Base-by-base conservation (phyloP, 1,140 invertebrate species). In the Sipha flava region DNA sequence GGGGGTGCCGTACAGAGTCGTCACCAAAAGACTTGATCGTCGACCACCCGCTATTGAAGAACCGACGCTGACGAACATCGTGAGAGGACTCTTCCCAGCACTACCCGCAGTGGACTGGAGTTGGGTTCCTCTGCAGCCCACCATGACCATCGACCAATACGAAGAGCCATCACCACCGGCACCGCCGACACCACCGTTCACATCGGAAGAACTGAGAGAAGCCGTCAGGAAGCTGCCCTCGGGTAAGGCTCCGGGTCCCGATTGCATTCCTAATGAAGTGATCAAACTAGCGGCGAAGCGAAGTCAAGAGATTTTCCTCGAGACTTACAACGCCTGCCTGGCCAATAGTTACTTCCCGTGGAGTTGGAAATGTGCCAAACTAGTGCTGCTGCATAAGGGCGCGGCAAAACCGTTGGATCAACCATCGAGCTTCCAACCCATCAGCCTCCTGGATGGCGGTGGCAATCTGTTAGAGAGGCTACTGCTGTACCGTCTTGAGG, bases 381-480 rank as follows among this genome's bases (percentile, higher is more conserved):
- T 70, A 3, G 37, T 70, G 12, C 37, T 70, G 37, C 21, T 70
- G 3, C 31, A 21, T 3, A 70, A 70, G 26, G n/a, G 10, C 9
- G 37, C 3, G 3, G 66, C 2, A 2, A 62, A 62, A 29, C 57
- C 57, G 7, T 12, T 12, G 12, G 57, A 62, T 14, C 4, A 3
- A 5, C 29, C 26, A 9, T 70, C 66, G 2, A 29, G 18, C 37
- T 70, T 10, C 37, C 31, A 37, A n/a, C 66, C 66, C 5, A 4
- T 70, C 4, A 43, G 37, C 18, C 40, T 80, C 7, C 14, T 80
- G 10, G 31, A 47, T 62, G 47, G 18, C 3, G 23, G 6, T 21
- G 79, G 62, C 4, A 80, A 80, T 37, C 6, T 80, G 16, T 47
- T 49, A 7, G 79, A 80, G 29, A 47, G n/a, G 26, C 37, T 80